Evolutionary conservation across 2,113 vertebrate species (phyloP).

Genomic region (Myocastor coypus): DNA sequence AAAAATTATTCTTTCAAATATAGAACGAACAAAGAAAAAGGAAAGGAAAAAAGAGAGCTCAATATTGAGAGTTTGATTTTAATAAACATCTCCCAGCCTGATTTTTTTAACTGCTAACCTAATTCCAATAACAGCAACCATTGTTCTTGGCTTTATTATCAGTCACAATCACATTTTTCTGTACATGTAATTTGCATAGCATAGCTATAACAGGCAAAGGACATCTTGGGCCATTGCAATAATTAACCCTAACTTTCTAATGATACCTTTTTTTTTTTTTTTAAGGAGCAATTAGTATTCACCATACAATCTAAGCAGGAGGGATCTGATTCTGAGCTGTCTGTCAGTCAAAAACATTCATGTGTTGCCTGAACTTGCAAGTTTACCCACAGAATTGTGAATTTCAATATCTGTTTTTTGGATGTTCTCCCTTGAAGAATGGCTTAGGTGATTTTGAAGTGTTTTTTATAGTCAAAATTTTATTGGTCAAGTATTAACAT

Average conservation of each 20-base stretch:
- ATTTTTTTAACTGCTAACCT: neutral
- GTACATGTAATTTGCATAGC: conserved; percentile 62
- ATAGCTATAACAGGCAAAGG: conserved; percentile 31
- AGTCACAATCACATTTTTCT: neutral
- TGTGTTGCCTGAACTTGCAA: neutral
- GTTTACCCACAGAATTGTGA: neutral
- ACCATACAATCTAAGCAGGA: neutral
- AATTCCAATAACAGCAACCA: neutral
- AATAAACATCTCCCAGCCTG: neutral
- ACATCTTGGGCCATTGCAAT: conserved; percentile 31
- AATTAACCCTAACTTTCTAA: conserved; percentile 56
- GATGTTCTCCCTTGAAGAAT: neutral
- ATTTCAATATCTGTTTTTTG: neutral
- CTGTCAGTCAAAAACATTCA: neutral
- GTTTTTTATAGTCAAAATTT: neutral
- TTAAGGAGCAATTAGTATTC: neutral
- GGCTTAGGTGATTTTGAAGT: neutral
- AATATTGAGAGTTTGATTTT: conserved; percentile 15
- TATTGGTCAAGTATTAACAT: neutral
- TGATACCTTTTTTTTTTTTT: neutral
- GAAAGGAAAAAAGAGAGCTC: neutral
- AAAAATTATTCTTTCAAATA: conserved; percentile 62
- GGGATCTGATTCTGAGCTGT: neutral
- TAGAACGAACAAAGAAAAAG: neutral
- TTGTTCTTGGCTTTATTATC: neutral